phyloP scores from a whole-genome alignment of 1,140 invertebrate species.

The Latrodectus geometricus region DNA sequence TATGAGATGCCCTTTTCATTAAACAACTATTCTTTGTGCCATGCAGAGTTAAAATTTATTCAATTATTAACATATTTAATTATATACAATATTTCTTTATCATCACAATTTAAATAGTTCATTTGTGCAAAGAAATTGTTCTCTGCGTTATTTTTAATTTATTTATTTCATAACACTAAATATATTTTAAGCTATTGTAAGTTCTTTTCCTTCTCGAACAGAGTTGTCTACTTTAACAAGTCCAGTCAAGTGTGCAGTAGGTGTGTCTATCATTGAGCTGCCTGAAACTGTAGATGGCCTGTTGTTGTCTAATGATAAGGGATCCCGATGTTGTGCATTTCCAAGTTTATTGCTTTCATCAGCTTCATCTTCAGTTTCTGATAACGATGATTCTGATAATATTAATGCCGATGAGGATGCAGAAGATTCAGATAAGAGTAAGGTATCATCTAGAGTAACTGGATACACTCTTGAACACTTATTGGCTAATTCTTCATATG shows the following conservation, averaged over 20 bases:
- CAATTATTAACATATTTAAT: conserved; percentile 37
- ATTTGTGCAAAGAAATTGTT: conserved; percentile 38
- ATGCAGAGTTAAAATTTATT: conserved; percentile 46
- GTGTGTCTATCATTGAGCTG: not conserved
- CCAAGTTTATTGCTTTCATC: conserved; percentile 24
- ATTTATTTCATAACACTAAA: conserved; percentile 7
- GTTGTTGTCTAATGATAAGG: conserved; percentile 17
- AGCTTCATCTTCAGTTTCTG: conserved; percentile 52
- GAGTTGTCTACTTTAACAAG: conserved; percentile 24
- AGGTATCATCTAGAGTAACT: not conserved
- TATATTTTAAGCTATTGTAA: conserved; percentile 51
- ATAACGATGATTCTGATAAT: conserved; percentile 53
- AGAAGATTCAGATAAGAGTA: conserved; percentile 51
- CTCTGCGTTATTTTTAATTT: not conserved
- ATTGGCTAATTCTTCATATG: conserved; percentile 77
- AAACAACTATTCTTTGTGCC: conserved; percentile 44
- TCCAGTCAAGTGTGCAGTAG: conserved; percentile 12
- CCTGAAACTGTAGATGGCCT: conserved; percentile 23
- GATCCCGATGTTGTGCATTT: conserved; percentile 22
- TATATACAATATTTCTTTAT: conserved; percentile 35
- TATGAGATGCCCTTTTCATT: not conserved
- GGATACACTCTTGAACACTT: conserved; percentile 66
- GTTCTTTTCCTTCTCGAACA: conserved; percentile 38
- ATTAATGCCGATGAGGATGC: not conserved
- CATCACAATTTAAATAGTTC: conserved; percentile 39